These are phyloP conservation scores for Drosophila virilis DNA, from an alignment of 1,140 invertebrate genomes.

Conservation along the genomic window DNA sequence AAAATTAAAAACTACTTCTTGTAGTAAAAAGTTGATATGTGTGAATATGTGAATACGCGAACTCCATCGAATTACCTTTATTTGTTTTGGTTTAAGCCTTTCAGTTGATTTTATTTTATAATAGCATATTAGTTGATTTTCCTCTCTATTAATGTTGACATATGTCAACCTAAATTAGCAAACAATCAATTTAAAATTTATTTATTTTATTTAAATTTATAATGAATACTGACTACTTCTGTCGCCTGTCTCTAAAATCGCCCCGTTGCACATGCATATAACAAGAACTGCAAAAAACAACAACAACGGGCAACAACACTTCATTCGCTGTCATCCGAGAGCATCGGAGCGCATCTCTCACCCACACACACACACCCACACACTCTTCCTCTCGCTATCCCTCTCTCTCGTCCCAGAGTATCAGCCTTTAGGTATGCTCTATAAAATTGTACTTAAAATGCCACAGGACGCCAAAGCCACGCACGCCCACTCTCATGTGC, in stretches of 20 bases:
- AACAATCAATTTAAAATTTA: no score
- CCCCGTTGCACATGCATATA: slow-evolving; percentile 58
- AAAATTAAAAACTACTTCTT: no score
- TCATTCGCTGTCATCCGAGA: slow-evolving; percentile 65
- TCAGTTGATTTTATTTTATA: no score
- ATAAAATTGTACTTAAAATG: slow-evolving; percentile 80
- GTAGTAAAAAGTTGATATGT: no score
- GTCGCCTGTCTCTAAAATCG: slow-evolving; percentile 52
- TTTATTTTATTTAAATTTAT: no score
- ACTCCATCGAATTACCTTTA: no score
- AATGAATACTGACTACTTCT: not conserved
- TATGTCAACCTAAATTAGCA: no score
- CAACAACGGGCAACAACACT: slow-evolving; percentile 65
- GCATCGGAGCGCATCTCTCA: slow-evolving; percentile 51
- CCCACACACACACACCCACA: not conserved
- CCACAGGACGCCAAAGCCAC: slow-evolving; percentile 60
- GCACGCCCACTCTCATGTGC: slow-evolving; percentile 30
- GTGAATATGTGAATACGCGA: no score
- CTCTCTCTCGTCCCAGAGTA: slow-evolving; percentile 9
- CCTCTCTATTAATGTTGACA: no score
- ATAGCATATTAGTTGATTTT: no score
- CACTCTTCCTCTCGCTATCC: not conserved
- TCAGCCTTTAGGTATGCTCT: slow-evolving; percentile 65
- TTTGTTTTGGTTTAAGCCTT: no score
- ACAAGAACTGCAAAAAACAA: slow-evolving; percentile 26